Conservation (phyloP, 2,888 invertebrate species). For the Steinernema hermaphroditum region DNA sequence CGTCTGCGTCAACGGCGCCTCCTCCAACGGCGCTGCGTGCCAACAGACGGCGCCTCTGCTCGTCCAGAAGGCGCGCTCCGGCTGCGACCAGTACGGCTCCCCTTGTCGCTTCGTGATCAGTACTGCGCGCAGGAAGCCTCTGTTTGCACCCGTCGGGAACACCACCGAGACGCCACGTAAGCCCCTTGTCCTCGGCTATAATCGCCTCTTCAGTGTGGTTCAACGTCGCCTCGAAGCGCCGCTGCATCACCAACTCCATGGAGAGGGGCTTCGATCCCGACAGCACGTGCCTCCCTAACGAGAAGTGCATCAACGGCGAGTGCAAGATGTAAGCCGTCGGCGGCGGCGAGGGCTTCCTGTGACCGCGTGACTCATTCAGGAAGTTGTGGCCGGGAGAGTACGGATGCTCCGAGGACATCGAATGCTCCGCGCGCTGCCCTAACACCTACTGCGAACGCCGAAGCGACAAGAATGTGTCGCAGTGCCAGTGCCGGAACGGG, state of each 20-base stretch:
- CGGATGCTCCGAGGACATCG: conserved; percentile 57
- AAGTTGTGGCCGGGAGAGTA: conserved; percentile 65
- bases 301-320: conserved; percentile 62
- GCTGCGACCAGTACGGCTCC: conserved; percentile 62
- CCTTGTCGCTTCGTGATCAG: conserved; percentile 51
- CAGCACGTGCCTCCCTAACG: conserved; percentile 63
- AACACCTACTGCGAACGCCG: conserved; percentile 61
- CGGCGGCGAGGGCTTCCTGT: no score
- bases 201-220: conserved; percentile 56
- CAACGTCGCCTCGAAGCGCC: conserved; percentile 56
- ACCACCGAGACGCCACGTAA: conserved; percentile 50
- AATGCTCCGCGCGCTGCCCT: conserved; percentile 59
- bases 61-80: conserved; percentile 52
- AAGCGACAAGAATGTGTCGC: conserved; percentile 58
- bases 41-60: conserved; percentile 47
- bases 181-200: not conserved
- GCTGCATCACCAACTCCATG: conserved; percentile 47
- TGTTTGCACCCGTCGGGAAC: conserved; percentile 59
- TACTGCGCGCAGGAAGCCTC: conserved; percentile 57
- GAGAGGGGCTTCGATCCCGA: conserved; percentile 53
- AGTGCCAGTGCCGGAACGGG: conserved; percentile 62
- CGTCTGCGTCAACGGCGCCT: conserved; percentile 51
- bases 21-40: conserved; percentile 56
- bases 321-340: conserved; percentile 60
- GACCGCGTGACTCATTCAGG: conserved; percentile 42